Percentiles rank a stretch among this genome's conserved stretches.
Conservation (phyloP, 2,888 invertebrate genomes). For the Seladonia tumulorum region DNA sequence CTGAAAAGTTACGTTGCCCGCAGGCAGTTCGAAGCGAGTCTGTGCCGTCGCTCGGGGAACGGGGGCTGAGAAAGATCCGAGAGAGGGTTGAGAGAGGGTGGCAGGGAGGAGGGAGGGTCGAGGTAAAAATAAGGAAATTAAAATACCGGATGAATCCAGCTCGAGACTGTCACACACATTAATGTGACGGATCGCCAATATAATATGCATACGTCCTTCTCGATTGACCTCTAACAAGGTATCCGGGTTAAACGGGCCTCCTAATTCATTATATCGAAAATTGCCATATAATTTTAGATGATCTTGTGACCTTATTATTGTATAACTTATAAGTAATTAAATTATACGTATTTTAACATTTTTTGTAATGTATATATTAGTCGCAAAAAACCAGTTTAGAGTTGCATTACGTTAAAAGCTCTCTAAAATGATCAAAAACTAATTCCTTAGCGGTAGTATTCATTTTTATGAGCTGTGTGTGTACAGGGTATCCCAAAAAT, state of each 20-base stretch:
- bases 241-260: too few relatives aligned
- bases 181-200: not conserved
- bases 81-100: not conserved
- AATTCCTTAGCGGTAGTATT: too few relatives aligned
- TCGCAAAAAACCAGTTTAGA: too few relatives aligned
- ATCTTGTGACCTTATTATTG: not conserved
- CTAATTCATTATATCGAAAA: too few relatives aligned
- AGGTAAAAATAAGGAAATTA: conserved; percentile 61
- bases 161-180: not conserved
- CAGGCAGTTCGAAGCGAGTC: conserved; percentile 30
- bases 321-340: not conserved
- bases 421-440: too few relatives aligned
- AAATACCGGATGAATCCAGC: conserved; percentile 49
- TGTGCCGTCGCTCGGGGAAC: not conserved
- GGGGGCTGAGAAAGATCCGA: not conserved
- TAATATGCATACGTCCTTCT: not conserved
- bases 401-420: too few relatives aligned
- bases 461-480: not conserved
- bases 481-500: too few relatives aligned
- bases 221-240: not conserved
- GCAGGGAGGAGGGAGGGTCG: not conserved
- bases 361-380: not conserved
- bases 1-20: conserved; percentile 40
- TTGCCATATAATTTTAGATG: too few relatives aligned
- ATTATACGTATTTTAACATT: not conserved